A percentile compares a stretch with the other conserved stretches of the same genome.
phyloP scores from a whole-genome alignment of 2,888 invertebrate species.

The Blastobasis lacticolella region DNA sequence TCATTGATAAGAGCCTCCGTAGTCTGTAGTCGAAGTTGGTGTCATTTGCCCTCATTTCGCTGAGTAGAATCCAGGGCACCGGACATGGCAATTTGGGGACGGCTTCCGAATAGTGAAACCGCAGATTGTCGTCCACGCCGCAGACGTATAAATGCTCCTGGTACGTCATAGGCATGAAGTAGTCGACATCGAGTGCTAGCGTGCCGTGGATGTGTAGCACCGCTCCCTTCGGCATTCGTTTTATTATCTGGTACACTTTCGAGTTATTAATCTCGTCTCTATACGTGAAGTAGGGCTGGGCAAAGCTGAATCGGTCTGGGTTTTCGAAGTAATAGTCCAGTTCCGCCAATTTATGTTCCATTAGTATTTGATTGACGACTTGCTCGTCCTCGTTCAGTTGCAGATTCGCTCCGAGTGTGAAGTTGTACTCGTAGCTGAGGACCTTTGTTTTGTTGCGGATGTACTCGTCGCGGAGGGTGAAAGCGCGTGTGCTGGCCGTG shows the following conservation, averaged over 20 bases:
- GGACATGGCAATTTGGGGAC: slow-evolving; percentile 43
- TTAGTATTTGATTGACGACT: slow-evolving; percentile 71
- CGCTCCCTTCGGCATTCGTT: slow-evolving; percentile 83
- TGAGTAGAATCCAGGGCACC: slow-evolving; percentile 64
- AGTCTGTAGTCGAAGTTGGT: slow-evolving; percentile 71
- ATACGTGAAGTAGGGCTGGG: slow-evolving; percentile 78
- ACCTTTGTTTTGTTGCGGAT: slow-evolving; percentile 26
- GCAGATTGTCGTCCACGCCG: slow-evolving; percentile 31
- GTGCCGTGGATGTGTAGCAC: slow-evolving; percentile 81
- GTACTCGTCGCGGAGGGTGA: slow-evolving; percentile 23
- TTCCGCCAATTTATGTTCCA: slow-evolving; percentile 72
- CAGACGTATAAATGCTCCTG: slow-evolving; percentile 76
- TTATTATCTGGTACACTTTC: slow-evolving; percentile 78
- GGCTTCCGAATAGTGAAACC: slow-evolving; percentile 46
- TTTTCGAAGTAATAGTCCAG: slow-evolving; percentile 58
- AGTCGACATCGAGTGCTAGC: slow-evolving; percentile 75
- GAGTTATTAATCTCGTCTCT: slow-evolving; percentile 75
- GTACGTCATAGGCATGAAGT: slow-evolving; percentile 76
- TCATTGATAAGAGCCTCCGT: slow-evolving; percentile 58
- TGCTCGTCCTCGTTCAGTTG: slow-evolving; percentile 59
- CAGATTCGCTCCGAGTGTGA: slow-evolving; percentile 66
- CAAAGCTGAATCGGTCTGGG: slow-evolving; percentile 74
- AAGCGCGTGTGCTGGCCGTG: no score
- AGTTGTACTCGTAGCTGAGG: slow-evolving; percentile 51
- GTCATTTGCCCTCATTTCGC: slow-evolving; percentile 53